Evolutionary conservation across 2,888 invertebrate genomes (phyloP).

Genomic region (Mythimna loreyi): DNA sequence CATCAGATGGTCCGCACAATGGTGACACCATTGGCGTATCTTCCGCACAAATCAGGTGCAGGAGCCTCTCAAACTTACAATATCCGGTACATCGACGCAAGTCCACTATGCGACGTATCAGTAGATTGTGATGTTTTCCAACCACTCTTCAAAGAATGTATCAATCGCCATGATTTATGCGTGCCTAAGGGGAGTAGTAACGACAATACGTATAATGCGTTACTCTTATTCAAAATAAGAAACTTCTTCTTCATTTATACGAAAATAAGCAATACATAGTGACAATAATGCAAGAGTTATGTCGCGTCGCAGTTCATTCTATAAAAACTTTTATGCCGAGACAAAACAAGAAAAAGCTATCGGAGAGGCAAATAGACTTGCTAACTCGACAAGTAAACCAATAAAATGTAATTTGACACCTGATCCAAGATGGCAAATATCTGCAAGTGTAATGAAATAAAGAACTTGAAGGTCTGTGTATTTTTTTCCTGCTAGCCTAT

Average conservation of each 20-base stretch:
- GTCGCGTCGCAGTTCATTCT: slow-evolving; percentile 31
- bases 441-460: slow-evolving; percentile 27
- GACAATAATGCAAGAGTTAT: slow-evolving; percentile 35
- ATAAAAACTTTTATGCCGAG: slow-evolving; percentile 18
- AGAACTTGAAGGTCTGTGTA: slow-evolving; percentile 1
- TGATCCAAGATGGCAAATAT: slow-evolving; percentile 42
- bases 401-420: slow-evolving; percentile 58
- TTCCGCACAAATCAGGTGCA: too few species aligned
- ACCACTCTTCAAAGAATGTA: too few species aligned
- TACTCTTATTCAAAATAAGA: slow-evolving; percentile 33
- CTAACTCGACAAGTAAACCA: slow-evolving; percentile 58
- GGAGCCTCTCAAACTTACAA: too few species aligned
- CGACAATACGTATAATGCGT: slow-evolving; percentile 40
- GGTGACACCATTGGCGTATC: too few species aligned
- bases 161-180: too few species aligned
- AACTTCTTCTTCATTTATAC: neutral
- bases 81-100: too few species aligned
- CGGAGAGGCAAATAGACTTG: slow-evolving; percentile 38
- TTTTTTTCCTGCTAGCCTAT: slow-evolving; percentile 9
- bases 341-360: slow-evolving; percentile 48
- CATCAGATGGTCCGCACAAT: too few species aligned
- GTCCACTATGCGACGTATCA: too few species aligned
- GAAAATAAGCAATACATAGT: slow-evolving; percentile 38
- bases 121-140: too few species aligned
- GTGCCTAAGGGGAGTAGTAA: too few species aligned